Evolutionary conservation across 2,113 vertebrate species (phyloP).

Genomic region (Rhinichthys klamathensis): DNA sequence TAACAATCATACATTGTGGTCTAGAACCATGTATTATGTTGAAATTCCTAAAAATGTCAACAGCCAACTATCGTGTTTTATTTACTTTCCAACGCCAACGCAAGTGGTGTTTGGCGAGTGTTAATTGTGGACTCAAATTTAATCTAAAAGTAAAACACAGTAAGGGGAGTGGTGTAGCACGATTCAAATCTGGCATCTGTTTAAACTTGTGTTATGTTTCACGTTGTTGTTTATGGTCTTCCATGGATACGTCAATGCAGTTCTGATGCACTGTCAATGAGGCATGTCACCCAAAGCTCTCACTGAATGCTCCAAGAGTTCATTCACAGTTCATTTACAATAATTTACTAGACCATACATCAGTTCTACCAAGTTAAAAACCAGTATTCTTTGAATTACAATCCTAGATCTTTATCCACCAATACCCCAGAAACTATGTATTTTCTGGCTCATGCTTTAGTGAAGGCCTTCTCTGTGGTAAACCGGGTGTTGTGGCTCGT

Average conservation of each 20-base stretch:
- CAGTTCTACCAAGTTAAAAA: neutral
- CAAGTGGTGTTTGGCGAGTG: neutral
- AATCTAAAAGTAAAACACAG: slow-evolving; percentile 6
- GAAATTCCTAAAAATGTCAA: neutral
- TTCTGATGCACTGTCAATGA: slow-evolving; percentile 30
- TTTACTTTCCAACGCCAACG: slow-evolving; percentile 15
- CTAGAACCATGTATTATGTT: slow-evolving; percentile 9
- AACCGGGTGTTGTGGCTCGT: neutral
- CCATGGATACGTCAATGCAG: slow-evolving; percentile 30
- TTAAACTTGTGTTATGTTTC: slow-evolving; percentile 28
- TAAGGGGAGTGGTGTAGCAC: neutral
- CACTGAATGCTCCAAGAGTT: neutral
- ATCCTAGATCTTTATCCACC: neutral
- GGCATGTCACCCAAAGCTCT: slow-evolving; percentile 9
- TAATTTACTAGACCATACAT: neutral
- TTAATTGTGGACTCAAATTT: slow-evolving; percentile 13
- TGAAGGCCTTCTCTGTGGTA: neutral
- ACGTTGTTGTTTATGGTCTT: neutral
- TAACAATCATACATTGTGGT: neutral
- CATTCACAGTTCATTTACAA: slow-evolving; percentile 10
- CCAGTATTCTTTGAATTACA: neutral
- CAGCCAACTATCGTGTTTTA: neutral
- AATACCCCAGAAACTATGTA: neutral
- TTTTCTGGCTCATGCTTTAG: neutral
- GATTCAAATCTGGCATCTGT: neutral